Evolutionary conservation across 1,140 invertebrate genomes (phyloP), one percentile per base, ranked within the genome.

Genomic region (Drosophila willistoni): DNA sequence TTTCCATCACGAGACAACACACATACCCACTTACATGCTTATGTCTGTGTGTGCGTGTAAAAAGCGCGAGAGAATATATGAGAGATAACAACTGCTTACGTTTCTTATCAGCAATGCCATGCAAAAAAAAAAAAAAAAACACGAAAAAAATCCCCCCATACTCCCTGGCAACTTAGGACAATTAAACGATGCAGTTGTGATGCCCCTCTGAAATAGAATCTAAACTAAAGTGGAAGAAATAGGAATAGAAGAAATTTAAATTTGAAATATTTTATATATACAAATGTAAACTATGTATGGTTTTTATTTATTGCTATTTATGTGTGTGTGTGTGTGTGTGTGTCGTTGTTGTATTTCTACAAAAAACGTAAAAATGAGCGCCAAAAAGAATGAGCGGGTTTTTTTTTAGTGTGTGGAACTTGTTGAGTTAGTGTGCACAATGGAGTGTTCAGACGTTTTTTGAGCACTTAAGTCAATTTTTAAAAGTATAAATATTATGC

Each of bases 1-100:
- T 85, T 86, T 77, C 81, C 81, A 81, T 75, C 74, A 76, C 73
- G 73, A 76, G 73, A 76, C 73, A 76, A 69, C 69, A 17, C 44
- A 51, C 44, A 17, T 47, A 47, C 42, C 3, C 6, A 19, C 7
- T 6, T 19, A 44, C 42, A 14, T 57, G 13, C 41, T 55, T 3
- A 13, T 22, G 44, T 51, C 3, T 47, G 14, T 44, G 3, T 17
- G 44, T 51, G 10, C 12, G 19, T 10, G 10, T 44, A 17, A 14
- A 19, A 39, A 29, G 14, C 12, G 47, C 36, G 17, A 19, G 39
- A 41, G 33, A 22, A 7, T 41, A 42, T 36, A n/a, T 34, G 62
- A 44, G 19, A 76, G 73, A 76, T 76, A 76, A 76, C 73, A 64
- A 36, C 62, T 73, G 62, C 61, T 55, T 14, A 65, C 22, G 62